These are phyloP conservation scores for Gymnothorax javanicus DNA, from an alignment of 2,797 vertebrate genomes.

Conservation along the genomic window DNA sequence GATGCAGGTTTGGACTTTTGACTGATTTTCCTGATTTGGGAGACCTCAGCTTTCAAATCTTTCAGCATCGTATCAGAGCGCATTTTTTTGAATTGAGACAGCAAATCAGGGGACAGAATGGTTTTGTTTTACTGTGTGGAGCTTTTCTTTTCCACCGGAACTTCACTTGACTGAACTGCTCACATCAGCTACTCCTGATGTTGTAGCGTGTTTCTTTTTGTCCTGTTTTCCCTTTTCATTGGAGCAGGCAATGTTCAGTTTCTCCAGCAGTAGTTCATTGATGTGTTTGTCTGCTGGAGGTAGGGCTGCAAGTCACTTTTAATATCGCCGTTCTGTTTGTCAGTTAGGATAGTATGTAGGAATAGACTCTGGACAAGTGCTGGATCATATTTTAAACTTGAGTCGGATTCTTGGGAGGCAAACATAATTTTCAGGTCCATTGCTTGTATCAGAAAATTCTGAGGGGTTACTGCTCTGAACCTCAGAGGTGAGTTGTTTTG, in stretches of 20 bases:
- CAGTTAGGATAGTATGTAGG: slow-evolving; percentile 11
- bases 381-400: slow-evolving; percentile 25
- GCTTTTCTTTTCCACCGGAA: slow-evolving; percentile 2
- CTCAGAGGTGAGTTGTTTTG: slow-evolving; percentile 26
- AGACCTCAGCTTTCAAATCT: not conserved
- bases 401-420: slow-evolving; percentile 32
- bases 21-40: no score
- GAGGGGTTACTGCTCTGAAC: not conserved
- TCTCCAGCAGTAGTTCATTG: slow-evolving; percentile 13
- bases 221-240: slow-evolving; percentile 22
- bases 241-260: not conserved
- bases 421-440: slow-evolving; percentile 30
- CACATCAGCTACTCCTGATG: not conserved
- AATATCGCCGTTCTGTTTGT: slow-evolving; percentile 6
- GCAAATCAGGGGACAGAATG: not conserved
- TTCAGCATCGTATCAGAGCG: not conserved
- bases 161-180: not conserved
- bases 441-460: not conserved
- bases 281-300: not conserved
- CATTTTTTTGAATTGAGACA: slow-evolving; percentile 21
- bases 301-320: slow-evolving; percentile 1
- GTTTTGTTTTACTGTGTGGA: not conserved
- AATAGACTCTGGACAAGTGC: slow-evolving; percentile 32
- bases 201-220: not conserved
- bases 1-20: no score